Conservation (phyloP, 1,140 invertebrate species). For the Pectinophora gossypiella region DNA sequence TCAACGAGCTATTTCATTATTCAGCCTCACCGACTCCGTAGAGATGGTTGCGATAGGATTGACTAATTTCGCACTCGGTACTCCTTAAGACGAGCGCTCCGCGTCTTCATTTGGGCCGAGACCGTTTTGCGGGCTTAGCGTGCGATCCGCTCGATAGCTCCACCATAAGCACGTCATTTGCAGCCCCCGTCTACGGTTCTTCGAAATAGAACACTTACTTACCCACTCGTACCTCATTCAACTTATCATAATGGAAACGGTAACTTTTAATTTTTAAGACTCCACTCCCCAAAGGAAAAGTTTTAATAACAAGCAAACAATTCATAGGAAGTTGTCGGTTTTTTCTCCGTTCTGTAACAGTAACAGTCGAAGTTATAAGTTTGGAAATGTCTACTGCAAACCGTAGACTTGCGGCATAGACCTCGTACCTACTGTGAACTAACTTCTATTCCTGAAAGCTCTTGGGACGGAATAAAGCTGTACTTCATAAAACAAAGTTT, state of each 20-base stretch:
- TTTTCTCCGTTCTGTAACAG: constrained; percentile 26
- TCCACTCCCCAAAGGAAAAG: constrained; percentile 28
- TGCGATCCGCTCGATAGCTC: constrained; percentile 44
- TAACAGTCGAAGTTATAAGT: constrained; percentile 31
- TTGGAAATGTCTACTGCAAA: constrained; percentile 30
- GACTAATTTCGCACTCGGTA: constrained; percentile 55
- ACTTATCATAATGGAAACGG: constrained; percentile 32
- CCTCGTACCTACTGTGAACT: constrained; percentile 19
- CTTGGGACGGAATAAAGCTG: constrained; percentile 21
- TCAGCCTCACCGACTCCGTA: constrained; percentile 44
- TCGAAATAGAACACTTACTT: constrained; percentile 36
- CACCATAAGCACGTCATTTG: constrained; percentile 55
- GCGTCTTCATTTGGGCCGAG: constrained; percentile 53
- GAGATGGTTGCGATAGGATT: constrained; percentile 57
- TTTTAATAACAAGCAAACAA: constrained; percentile 39
- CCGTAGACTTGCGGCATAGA: constrained; percentile 26
- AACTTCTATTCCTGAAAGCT: constrained; percentile 33
- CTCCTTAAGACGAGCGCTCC: constrained; percentile 39
- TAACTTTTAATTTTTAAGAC: constrained; percentile 36
- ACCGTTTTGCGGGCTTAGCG: constrained; percentile 50
- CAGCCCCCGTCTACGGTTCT: constrained; percentile 31
- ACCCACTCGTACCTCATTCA: constrained; percentile 20
- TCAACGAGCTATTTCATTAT: constrained; percentile 70
- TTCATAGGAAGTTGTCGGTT: constrained; percentile 28
- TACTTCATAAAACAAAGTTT: constrained; percentile 15